Evolutionary conservation across 2,888 invertebrate genomes (phyloP), one percentile per base, ranked within the genome.

Genomic region (Drepanosiphum platanoidis): DNA sequence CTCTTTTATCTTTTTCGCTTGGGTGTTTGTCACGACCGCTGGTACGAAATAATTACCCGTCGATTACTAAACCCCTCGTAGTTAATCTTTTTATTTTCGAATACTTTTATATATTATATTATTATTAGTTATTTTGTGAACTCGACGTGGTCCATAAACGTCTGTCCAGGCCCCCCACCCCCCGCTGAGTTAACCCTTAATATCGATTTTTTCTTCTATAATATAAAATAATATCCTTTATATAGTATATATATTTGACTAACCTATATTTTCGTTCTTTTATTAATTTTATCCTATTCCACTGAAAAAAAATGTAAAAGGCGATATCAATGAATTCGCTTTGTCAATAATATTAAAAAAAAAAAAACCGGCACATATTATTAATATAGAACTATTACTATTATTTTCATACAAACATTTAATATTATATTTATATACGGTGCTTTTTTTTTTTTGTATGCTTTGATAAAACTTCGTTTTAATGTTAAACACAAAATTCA

Each of bases 191-290:
- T 68, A 15, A 15, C 8, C 9, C 5, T 1, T 11, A 52, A n/a
- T 52, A 80, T 80, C 18, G 80, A 70, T 70, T 80, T 52, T 36
- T 5, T 52, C n/a, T 80, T 52, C 11, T 30, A 36, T 52, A 78
- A 46, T 27, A 52, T 70, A 52, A 58, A 46, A 34, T 80, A 52
- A 68, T 79, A 34, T 68, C 34, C 34, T 68, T 79, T 68, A 46
- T 70, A 18, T 3, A 42, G 61, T n/a, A 52, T 42, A 64, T 39
- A 9, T 66, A n/a, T 34, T 52, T 5, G 18, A 27, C 34, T 52
- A 52, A 52, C 80, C 34, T 27, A 36, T 70, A 46, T 79, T 66
- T 68, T 32, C 68, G n/a, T 79, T n/a, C 18, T 42, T 79, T 79
- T 52, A 34, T 66, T n/a, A 46, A 79, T 46, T 34, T 46, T 1